Evolutionary conservation across 2,888 invertebrate genomes (phyloP), one percentile per base, ranked within the genome.

Genomic region (Vanessa cardui): DNA sequence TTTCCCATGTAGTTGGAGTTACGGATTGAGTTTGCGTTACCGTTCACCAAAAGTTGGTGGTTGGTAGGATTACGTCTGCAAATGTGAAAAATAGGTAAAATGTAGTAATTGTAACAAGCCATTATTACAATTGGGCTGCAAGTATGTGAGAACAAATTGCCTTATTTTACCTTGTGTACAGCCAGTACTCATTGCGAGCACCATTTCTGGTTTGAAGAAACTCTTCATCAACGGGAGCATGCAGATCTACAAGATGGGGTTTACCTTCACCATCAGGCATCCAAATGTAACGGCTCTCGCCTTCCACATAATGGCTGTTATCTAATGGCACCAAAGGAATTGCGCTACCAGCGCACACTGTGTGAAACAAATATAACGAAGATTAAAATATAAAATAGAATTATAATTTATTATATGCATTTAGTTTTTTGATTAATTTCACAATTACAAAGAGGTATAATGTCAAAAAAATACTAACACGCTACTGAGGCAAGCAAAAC

Each of bases 251-350:
- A 1, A 92, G 78, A 0, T 80, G 77, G 0, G 87, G 85, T 0
- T 75, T 76, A 2, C 86, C 89, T 0, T 88, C 79, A 16, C 85
- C 84, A 76, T 92, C 86, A 2, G 89, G 86, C 84, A 92, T 89
- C 90, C 90, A 92, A 62, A 92, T 81, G 75, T 88, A 92, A 1
- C 86, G 87, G 73, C 89, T 90, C 60, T 82, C 80, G 0, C 91
- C 91, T 73, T 90, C 90, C 5, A 88, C 85, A 77, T 91, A 92
- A 74, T 88, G 83, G 68, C 87, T 89, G 69, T 92, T 92, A 69
- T 90, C 89, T 33, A 88, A 87, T 15, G 90, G 90, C 20, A 84
- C 64, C 9, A 74, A 21, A 18, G 86, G 84, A 21, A 86, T 76
- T 12, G 81, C 80, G 59, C 72, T 75, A 39, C 82, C 78, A 56